Percentiles rank a stretch among this genome's conserved stretches.
Conservation (phyloP, 53 echinoderm and acorn worm species). For the Henricia sp. region DNA sequence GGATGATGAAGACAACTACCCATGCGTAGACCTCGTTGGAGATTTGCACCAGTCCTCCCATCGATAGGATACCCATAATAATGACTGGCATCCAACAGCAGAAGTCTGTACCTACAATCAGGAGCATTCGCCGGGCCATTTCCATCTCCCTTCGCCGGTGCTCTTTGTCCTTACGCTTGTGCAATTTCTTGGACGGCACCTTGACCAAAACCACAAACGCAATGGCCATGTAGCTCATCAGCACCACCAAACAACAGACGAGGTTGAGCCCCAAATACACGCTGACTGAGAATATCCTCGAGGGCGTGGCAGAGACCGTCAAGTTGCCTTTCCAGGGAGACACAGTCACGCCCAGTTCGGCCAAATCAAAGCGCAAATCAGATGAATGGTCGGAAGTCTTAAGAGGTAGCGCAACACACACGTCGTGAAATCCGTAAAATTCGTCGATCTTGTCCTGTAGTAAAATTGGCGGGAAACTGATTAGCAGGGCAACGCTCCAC, state of each 20-base stretch:
- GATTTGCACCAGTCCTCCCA: constrained; percentile 25
- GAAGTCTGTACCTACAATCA: constrained; percentile 70
- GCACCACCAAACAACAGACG: constrained; percentile 42
- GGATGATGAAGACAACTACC: constrained; percentile 63
- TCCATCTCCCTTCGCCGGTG: constrained; percentile 50
- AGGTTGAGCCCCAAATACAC: constrained; percentile 58
- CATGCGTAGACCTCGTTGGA: constrained; percentile 48
- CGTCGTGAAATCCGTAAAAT: constrained; percentile 47
- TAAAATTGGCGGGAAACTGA: constrained; percentile 35
- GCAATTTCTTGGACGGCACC: constrained; percentile 52
- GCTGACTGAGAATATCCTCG: constrained; percentile 24
- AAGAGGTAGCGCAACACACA: constrained; percentile 47
- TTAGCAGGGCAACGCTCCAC: constrained; percentile 29
- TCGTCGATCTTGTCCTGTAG: constrained; percentile 24
- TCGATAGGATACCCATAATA: constrained; percentile 53
- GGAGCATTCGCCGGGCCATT: constrained; percentile 63
- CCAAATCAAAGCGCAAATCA: background rate
- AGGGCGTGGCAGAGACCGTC: constrained; percentile 4
- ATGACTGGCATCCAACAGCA: constrained; percentile 76
- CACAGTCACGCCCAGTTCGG: background rate
- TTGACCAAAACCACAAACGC: constrained; percentile 49
- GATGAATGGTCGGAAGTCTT: background rate
- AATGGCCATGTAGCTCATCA: constrained; percentile 54
- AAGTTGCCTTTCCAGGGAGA: background rate
- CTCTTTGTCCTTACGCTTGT: constrained; percentile 42